Conservation (phyloP, 2,797 vertebrate species). For the Notolepis coatsorum region DNA sequence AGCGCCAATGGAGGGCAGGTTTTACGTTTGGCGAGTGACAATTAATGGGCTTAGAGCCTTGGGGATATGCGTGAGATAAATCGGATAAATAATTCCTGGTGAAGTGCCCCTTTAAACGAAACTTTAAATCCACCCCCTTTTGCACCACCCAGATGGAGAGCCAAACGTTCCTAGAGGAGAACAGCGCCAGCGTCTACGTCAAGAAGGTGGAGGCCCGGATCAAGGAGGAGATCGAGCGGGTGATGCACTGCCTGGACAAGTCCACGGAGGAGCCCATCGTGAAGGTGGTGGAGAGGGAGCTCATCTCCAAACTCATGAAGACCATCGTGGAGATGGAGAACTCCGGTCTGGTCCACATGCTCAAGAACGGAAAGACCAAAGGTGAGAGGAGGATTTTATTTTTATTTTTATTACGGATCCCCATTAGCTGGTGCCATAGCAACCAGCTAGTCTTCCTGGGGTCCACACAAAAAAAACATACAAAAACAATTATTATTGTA, state of each 20-base stretch:
- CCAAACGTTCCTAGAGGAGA: slow-evolving; percentile 97
- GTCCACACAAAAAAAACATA: too few species aligned
- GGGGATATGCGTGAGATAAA: too few species aligned
- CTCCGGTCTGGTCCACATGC: slow-evolving; percentile 97
- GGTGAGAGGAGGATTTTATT: slow-evolving; percentile 80
- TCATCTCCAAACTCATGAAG: slow-evolving; percentile 99
- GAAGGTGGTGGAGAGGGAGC: slow-evolving; percentile 96
- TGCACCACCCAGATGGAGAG: slow-evolving; percentile 99
- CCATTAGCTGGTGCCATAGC: too few species aligned
- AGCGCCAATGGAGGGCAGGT: too few species aligned
- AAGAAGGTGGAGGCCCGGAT: slow-evolving; percentile 98
- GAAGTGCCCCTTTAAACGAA: too few species aligned
- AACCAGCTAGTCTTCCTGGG: too few species aligned
- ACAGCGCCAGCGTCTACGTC: slow-evolving; percentile 98
- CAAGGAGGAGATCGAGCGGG: slow-evolving; percentile 98
- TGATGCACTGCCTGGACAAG: slow-evolving; percentile 98
- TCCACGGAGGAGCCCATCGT: slow-evolving; percentile 97
- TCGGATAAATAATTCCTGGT: too few species aligned
- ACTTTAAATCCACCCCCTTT: too few species aligned
- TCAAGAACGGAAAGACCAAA: slow-evolving; percentile 98
- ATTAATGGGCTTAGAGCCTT: too few species aligned
- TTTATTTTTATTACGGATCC: too few species aligned
- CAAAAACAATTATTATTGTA: too few species aligned
- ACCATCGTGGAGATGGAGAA: slow-evolving; percentile 99
- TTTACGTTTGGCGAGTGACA: too few species aligned